Evolutionary conservation across 2,797 vertebrate species (phyloP).

Genomic region (Taeniopygia guttata): DNA sequence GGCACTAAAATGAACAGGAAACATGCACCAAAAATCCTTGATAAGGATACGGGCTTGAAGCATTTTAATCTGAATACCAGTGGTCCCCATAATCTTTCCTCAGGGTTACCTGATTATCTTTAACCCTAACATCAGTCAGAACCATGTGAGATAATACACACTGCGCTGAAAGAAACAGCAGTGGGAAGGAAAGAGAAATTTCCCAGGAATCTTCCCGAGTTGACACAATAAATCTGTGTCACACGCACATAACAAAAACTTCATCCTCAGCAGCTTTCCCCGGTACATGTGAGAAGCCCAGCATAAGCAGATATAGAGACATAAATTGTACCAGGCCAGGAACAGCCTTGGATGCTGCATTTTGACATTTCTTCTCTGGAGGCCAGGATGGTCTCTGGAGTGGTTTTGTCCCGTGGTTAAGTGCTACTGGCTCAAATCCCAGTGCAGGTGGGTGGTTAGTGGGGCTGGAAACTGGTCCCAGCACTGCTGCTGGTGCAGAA

Average conservation of each 20-base stretch:
- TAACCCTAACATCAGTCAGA: not conserved
- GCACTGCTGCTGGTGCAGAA: not conserved
- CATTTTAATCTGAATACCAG: not conserved
- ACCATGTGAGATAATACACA: not conserved
- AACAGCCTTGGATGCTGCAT: not conserved
- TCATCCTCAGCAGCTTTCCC: not conserved
- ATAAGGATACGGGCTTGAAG: not conserved
- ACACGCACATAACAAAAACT: fast-evolving
- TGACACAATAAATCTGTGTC: not conserved
- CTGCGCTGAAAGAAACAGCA: not conserved
- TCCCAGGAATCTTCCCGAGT: not conserved
- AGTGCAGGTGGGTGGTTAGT: not conserved
- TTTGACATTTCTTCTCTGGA: not conserved
- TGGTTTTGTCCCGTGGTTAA: not conserved
- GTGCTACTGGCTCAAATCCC: not conserved
- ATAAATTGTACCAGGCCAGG: not conserved
- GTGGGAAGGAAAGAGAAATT: not conserved
- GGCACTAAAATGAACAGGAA: not conserved
- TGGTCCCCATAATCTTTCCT: not conserved
- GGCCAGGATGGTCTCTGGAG: not conserved
- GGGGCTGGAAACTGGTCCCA: not conserved
- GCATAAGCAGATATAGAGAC: not conserved
- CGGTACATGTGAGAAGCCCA: not conserved
- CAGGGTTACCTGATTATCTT: not conserved
- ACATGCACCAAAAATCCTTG: not conserved